phyloP scores from a whole-genome alignment of 35 echinoderm and acorn worm species.

The Heliocidaris erythrogramma region DNA sequence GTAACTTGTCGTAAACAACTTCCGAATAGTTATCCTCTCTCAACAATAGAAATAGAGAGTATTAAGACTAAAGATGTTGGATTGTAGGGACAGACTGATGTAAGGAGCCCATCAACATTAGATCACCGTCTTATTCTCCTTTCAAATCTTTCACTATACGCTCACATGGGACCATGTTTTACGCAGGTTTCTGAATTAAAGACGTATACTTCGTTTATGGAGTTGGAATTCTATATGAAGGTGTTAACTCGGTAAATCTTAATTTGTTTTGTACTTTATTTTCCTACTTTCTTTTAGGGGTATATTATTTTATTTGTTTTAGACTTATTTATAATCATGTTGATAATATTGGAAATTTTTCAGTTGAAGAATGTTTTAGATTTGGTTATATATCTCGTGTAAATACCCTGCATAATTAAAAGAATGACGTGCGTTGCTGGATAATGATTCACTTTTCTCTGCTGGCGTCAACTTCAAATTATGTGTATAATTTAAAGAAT shows the following conservation, averaged over 20 bases:
- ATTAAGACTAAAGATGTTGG: not conserved
- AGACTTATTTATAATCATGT: too few relatives aligned
- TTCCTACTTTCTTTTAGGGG: not conserved
- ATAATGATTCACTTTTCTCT: too few relatives aligned
- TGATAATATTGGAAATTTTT: too few relatives aligned
- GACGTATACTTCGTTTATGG: not conserved
- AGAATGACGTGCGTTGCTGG: too few relatives aligned
- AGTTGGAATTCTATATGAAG: not conserved
- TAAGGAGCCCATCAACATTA: not conserved
- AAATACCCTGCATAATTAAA: too few relatives aligned
- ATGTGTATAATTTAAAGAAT: too few relatives aligned
- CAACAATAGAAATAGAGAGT: not conserved
- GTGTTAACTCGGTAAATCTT: not conserved
- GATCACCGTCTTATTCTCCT: not conserved
- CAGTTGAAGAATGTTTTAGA: too few relatives aligned
- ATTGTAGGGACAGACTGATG: not conserved
- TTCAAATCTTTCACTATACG: not conserved
- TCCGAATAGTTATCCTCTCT: not conserved
- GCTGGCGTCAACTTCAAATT: too few relatives aligned
- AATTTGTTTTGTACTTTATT: not conserved
- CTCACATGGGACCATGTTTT: not conserved
- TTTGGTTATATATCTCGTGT: too few relatives aligned
- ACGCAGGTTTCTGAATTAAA: too few relatives aligned
- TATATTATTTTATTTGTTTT: too few relatives aligned
- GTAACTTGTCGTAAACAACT: constrained; percentile 53